phyloP scores from a whole-genome alignment of 2,113 vertebrate species.

The Solenodon paradoxus region DNA sequence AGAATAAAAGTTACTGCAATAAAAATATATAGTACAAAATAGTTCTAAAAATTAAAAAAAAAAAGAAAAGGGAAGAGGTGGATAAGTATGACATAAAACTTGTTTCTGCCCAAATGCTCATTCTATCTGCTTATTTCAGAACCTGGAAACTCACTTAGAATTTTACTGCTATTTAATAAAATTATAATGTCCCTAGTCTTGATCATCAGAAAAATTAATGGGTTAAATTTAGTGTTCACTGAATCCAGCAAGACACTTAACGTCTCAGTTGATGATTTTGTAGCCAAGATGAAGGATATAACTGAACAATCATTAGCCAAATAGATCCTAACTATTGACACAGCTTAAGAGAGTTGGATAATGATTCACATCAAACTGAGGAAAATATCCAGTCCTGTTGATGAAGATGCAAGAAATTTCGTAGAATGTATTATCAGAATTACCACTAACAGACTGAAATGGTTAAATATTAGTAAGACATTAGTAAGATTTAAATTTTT shows the following conservation, averaged over 20 bases:
- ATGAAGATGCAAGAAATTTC: neutral
- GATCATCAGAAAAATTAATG: neutral
- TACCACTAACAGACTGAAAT: neutral
- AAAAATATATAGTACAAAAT: too few species aligned
- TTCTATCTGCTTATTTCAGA: neutral
- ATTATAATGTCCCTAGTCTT: neutral
- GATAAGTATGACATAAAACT: neutral
- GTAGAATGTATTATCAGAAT: neutral
- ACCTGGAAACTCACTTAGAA: neutral
- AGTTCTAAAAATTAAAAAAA: too few species aligned
- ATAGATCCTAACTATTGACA: neutral
- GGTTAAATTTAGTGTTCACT: neutral
- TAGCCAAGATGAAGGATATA: neutral
- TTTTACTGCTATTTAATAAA: neutral
- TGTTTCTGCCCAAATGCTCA: neutral
- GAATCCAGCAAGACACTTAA: neutral
- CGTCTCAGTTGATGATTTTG: neutral
- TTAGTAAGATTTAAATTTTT: neutral
- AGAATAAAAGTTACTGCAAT: too few species aligned
- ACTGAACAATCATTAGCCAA: neutral
- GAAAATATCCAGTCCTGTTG: neutral
- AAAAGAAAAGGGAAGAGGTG: neutral
- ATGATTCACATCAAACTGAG: neutral
- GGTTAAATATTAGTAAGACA: neutral
- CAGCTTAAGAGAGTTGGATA: neutral